Evolutionary conservation across 2,113 vertebrate species (phyloP).

Genomic region (Ammospiza nelsoni): DNA sequence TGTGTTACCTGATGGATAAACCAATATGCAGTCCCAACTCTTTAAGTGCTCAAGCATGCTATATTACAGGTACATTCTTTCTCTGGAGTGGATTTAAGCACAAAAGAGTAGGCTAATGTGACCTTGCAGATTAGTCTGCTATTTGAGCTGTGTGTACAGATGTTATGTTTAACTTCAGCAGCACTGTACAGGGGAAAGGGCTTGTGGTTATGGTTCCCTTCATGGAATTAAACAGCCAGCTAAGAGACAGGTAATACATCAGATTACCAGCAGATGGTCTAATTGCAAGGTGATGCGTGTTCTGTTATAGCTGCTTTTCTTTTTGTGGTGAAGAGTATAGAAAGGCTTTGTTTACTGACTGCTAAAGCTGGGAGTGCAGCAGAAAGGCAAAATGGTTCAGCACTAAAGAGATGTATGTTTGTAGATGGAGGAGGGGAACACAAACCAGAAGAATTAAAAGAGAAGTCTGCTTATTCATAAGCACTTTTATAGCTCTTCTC

Average conservation of each 20-base stretch:
- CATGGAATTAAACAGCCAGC: not conserved
- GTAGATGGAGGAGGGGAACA: not conserved
- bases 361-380: not conserved
- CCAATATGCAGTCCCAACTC: not conserved
- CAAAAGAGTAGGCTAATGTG: not conserved
- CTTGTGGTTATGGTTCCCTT: not conserved
- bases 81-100: not conserved
- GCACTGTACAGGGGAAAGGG: not conserved
- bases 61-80: not conserved
- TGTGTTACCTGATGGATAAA: not conserved
- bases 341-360: not conserved
- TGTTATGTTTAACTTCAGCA: not conserved
- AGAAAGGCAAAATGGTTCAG: not conserved
- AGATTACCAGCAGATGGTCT: constrained; percentile 38
- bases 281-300: not conserved
- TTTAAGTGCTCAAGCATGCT: not conserved
- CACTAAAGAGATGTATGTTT: not conserved
- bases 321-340: not conserved
- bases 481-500: not conserved
- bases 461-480: not conserved
- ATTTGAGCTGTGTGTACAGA: not conserved
- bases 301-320: not conserved
- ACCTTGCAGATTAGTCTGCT: not conserved
- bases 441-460: not conserved
- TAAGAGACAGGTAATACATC: not conserved